Conservation (phyloP, 2,113 vertebrate genomes). For the Cynopterus brachyotis region DNA sequence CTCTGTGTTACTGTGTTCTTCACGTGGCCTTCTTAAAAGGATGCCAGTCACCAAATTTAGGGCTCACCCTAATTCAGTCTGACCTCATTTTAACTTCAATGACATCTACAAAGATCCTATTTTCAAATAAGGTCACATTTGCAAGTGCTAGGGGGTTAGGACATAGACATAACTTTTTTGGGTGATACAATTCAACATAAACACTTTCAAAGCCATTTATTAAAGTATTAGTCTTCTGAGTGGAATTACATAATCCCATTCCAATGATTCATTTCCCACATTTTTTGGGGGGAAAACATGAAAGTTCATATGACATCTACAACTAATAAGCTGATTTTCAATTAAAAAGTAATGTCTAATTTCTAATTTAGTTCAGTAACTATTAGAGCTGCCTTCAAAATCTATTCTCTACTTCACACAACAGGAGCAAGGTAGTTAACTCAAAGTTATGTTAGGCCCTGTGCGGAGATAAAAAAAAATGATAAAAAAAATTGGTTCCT, state of each 20-base stretch:
- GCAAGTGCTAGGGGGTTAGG: neutral
- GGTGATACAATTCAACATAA: neutral
- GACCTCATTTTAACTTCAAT: neutral
- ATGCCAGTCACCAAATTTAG: neutral
- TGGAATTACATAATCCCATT: neutral
- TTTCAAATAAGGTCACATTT: slow-evolving; percentile 25
- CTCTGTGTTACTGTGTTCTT: neutral
- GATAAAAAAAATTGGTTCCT: slow-evolving; percentile 32
- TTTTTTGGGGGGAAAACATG: slow-evolving; percentile 21
- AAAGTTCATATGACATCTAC: neutral
- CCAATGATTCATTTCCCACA: neutral
- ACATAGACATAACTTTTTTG: neutral
- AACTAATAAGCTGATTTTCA: neutral
- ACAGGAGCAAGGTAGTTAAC: slow-evolving; percentile 13
- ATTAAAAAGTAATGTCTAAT: slow-evolving; percentile 29
- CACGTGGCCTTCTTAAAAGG: neutral
- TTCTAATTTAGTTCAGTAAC: slow-evolving; percentile 36
- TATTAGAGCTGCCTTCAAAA: slow-evolving; percentile 56
- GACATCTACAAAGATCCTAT: neutral
- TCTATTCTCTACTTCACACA: slow-evolving; percentile 42
- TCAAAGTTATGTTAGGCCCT: slow-evolving; percentile 51
- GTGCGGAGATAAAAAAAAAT: slow-evolving; percentile 36
- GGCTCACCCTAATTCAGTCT: neutral
- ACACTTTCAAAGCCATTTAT: neutral
- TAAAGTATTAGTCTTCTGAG: slow-evolving; percentile 18